Base-by-base conservation (phyloP, 2,888 invertebrate species). In the Listrodromus nycthemerus region DNA sequence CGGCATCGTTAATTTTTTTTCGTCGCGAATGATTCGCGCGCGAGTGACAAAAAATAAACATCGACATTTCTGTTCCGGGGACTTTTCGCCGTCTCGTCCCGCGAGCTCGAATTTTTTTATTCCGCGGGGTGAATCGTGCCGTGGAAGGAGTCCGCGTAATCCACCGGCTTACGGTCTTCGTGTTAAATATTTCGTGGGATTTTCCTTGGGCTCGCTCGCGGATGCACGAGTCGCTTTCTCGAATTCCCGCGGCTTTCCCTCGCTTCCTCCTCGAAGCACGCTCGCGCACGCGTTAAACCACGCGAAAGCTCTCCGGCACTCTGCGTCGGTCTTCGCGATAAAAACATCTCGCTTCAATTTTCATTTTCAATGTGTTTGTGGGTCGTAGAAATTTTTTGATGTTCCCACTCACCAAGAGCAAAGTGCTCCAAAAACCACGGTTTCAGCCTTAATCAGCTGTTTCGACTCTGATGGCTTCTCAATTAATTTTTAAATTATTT, bases 131-230 rank as follows among this genome's bases (percentile, higher is more conserved):
- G 37, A 61, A 67, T 27, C 33, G 10, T 27, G n/a, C 27, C 30
- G 63, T 24, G 21, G 69, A 27, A 65, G 70, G 58, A 69, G 37
- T 55, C 71, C 33, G 24, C 50, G 55, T 69, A 75, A 77, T 55
- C 81, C 55, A 24, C 19, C 33, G 76, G 76, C 70, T 82, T 82
- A 82, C 55, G 76, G 70, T 45, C 65, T 77, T 82, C 45, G 70
- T 76, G 75, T 76, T 81, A 70, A 81, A 76, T 76, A 70, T 76
- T 76, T 76, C 70, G 69, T 27, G n/a, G 80, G 75, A 63, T 69
- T 75, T 80, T 27, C 16, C 30, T 69, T 27, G 50, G 45, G 1
- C 50, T 65, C 21, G 55, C 48, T 66, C 73, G 48, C 33, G 37
- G 50, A 80, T 73, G 41, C 7, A 45, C 45, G 21, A 55, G 65